Evolutionary conservation across 2,113 vertebrate genomes (phyloP), one percentile per base, ranked within the genome.

Genomic region (Tympanuchus pallidicinctus): DNA sequence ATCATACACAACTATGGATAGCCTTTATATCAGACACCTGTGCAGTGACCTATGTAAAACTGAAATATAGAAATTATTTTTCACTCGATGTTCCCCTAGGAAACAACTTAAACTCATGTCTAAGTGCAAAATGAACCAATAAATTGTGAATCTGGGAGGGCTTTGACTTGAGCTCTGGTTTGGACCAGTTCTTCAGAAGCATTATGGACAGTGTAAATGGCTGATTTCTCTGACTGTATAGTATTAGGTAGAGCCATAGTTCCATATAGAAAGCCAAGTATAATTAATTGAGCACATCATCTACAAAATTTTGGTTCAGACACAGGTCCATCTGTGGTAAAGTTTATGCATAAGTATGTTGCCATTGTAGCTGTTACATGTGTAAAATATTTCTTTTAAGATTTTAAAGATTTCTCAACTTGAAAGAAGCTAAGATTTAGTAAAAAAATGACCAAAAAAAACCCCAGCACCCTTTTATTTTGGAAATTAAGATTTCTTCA

Each of bases 241-340:
- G 24, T 25, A 8, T 30, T n/a, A 80, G 38, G 19, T 52, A 86
- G 74, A 81, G 69, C n/a, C 80, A 57, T 40, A 45, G 32, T 43
- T 93, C 34, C 78, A 11, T 43, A 13, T 32, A 87, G 59, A 36
- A 93, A 71, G 59, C 42, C 50, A 50, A 69, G 16, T 22, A 24
- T 83, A 77, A 94, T 88, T 64, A 71, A 64, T 19, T 78, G 83
- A 78, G 40, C 30, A 81, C 88, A 59, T 93, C 89, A 94, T 78
- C 84, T 73, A 59, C 84, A 90, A 93, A 86, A 24, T 81, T n/a
- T 61, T 11, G 24, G 43, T 82, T 18, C 61, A 64, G 86, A 80
- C 83, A 83, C 15, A 32, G 15, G 77, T 70, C 92, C 80, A 89
- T 61, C 65, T 86, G 83, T 84, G 92, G 88, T 86, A 90, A 89